A percentile compares a stretch with the other conserved stretches of the same genome.
These are phyloP conservation scores for Betta splendens DNA, from an alignment of 2,797 vertebrate species.

Conservation along the genomic window DNA sequence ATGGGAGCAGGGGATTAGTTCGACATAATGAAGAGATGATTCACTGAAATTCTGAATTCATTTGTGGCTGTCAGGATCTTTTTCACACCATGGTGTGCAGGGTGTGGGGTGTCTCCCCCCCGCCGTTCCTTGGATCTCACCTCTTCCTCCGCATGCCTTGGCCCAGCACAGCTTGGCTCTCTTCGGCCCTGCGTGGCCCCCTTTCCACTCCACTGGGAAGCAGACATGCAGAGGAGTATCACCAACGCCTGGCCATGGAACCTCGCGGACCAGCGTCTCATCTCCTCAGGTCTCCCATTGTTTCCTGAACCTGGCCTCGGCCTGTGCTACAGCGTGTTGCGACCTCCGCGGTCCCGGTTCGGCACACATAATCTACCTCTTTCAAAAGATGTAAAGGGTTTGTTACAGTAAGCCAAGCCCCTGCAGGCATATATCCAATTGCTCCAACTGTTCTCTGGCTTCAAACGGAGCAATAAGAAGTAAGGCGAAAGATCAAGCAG, in stretches of 20 bases:
- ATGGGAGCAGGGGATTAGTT: conserved; percentile 52
- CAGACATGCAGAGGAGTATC: conserved; percentile 67
- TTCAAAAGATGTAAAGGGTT: conserved; percentile 37
- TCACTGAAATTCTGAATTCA: conserved; percentile 72
- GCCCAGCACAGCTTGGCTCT: conserved; percentile 51
- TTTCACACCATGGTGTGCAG: conserved; percentile 60
- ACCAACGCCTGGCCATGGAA: conserved; percentile 70
- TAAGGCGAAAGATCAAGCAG: conserved; percentile 49
- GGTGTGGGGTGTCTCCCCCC: conserved; percentile 36
- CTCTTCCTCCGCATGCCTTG: conserved; percentile 58
- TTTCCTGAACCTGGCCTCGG: conserved; percentile 56
- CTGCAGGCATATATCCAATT: conserved; percentile 37
- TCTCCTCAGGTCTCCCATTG: conserved; percentile 49
- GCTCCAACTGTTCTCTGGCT: conserved; percentile 32
- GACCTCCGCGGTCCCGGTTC: conserved; percentile 18
- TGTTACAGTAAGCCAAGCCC: conserved; percentile 26
- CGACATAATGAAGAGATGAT: conserved; percentile 73
- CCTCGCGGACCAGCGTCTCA: conserved; percentile 56
- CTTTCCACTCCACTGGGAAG: conserved; percentile 71
- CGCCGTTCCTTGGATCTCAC: conserved; percentile 45
- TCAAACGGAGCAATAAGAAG: conserved; percentile 41
- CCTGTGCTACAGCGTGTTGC: conserved; percentile 28
- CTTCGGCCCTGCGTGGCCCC: conserved; percentile 45
- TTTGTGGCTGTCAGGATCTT: conserved; percentile 70
- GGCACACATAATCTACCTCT: conserved; percentile 40